phyloP scores from a whole-genome alignment of 2,113 vertebrate genomes.

The Prunella himalayana region DNA sequence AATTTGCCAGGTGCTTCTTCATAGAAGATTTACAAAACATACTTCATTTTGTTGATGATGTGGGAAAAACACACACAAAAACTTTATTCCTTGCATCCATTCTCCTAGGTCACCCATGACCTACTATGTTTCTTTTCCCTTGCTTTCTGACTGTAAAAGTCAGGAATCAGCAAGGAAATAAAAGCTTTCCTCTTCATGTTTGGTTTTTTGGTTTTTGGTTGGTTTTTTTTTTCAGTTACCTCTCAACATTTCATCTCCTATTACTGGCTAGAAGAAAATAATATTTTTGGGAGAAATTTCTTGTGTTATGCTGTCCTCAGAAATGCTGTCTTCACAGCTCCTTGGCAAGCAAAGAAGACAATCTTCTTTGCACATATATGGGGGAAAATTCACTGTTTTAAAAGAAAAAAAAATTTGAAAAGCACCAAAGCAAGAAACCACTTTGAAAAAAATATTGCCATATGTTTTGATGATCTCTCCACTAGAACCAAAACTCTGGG shows the following conservation, averaged over 20 bases:
- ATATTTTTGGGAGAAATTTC: background rate
- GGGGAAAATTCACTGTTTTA: background rate
- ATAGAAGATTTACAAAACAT: background rate
- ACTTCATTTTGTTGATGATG: background rate
- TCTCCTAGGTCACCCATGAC: background rate
- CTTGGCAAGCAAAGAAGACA: background rate
- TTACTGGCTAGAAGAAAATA: background rate
- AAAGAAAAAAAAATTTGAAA: background rate
- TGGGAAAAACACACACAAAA: background rate
- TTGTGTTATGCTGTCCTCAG: background rate
- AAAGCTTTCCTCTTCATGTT: background rate
- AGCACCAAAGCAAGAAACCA: background rate
- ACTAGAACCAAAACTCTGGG: background rate
- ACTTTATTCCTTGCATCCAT: background rate
- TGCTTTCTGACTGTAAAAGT: background rate
- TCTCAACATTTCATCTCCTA: background rate
- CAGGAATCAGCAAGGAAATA: background rate
- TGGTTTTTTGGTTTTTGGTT: background rate
- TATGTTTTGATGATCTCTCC: background rate
- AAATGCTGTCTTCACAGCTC: background rate
- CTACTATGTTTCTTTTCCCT: background rate
- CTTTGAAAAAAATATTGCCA: background rate
- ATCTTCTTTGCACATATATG: background rate
- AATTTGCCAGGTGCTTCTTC: background rate
- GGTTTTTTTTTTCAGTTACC: background rate